Evolutionary conservation across 2,797 vertebrate species (phyloP).

Genomic region (Dromococcyx pavoninus): DNA sequence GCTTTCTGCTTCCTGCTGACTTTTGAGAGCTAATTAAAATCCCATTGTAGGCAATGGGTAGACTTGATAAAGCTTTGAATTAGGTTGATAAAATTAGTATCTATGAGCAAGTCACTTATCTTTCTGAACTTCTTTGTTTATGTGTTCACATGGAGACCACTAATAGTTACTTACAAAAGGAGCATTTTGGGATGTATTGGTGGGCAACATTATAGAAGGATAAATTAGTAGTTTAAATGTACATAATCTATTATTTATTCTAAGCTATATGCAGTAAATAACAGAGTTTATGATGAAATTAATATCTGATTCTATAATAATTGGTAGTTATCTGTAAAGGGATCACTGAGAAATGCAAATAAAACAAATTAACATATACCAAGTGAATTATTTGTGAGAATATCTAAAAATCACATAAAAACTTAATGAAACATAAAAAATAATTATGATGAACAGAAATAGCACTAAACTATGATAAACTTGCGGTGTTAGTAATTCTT

Average conservation of each 20-base stretch:
- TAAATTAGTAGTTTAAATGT: neutral
- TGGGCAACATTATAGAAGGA: neutral
- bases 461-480: slow-evolving; percentile 11
- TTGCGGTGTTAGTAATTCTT: slow-evolving; percentile 14
- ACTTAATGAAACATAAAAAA: slow-evolving; percentile 57
- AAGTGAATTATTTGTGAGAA: slow-evolving; percentile 22
- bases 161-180: neutral
- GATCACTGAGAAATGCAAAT: slow-evolving; percentile 25
- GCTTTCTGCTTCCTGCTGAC: neutral
- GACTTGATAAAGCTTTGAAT: neutral
- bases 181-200: neutral
- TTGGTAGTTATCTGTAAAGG: neutral
- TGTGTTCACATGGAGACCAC: neutral
- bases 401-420: slow-evolving; percentile 53
- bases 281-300: neutral
- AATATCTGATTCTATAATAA: slow-evolving; percentile 1
- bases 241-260: neutral
- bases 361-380: slow-evolving; percentile 31
- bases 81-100: slow-evolving; percentile 10
- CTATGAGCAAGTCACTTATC: neutral
- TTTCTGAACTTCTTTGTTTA: neutral
- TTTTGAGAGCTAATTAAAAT: neutral
- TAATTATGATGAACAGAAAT: slow-evolving; percentile 42
- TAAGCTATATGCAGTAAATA: neutral
- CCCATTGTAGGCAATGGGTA: neutral